Evolutionary conservation across 2,113 vertebrate genomes (phyloP), one percentile per base, ranked within the genome.

Genomic region (Merops nubicus): DNA sequence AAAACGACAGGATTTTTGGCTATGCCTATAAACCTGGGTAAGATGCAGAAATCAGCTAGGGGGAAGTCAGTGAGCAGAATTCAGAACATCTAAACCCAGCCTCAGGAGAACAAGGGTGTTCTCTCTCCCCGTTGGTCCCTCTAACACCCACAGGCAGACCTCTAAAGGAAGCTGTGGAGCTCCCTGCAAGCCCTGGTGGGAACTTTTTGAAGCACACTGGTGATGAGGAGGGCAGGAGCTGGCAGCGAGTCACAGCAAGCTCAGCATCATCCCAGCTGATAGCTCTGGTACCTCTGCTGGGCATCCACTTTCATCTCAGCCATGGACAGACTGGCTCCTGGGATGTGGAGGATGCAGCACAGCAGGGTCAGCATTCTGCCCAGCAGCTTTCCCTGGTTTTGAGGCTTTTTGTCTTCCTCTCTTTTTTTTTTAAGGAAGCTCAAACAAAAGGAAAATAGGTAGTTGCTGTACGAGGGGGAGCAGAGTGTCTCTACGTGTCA

Each of bases 341-440:
- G 42, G 70, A 53, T 3, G 12, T 2, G 1, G 45, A 45, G 53
- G 73, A 74, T 16, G 34, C 0, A 0, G 8, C 1, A 2, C 4
- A 2, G 57, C 89, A 36, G 48, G 69, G 56, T 25, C 76, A 51
- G 15, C 1, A 21, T 33, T 86, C 5, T 2, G 31, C 40, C 75
- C 85, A 36, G 79, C 75, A 56, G 75, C 57, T 86, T 77, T 72
- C 45, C 47, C 50, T 72, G 75, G 45, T 95, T 91, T 75, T 64
- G 72, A 40, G 48, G 12, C 9, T 64, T 94, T 82, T 76, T 48
- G 20, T 51, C n/a, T 51, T 40, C 7, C 20, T 50, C 40, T 47
- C 23, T 62, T 59, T 15, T 26, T 53, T 60, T 50, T 28, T 36
- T 5, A 53, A 72, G 42, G 43, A 69, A 62, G 62, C 57, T 85